These are phyloP conservation scores for Centruroides vittatus DNA, from an alignment of 1,140 invertebrate species.

Conservation along the genomic window DNA sequence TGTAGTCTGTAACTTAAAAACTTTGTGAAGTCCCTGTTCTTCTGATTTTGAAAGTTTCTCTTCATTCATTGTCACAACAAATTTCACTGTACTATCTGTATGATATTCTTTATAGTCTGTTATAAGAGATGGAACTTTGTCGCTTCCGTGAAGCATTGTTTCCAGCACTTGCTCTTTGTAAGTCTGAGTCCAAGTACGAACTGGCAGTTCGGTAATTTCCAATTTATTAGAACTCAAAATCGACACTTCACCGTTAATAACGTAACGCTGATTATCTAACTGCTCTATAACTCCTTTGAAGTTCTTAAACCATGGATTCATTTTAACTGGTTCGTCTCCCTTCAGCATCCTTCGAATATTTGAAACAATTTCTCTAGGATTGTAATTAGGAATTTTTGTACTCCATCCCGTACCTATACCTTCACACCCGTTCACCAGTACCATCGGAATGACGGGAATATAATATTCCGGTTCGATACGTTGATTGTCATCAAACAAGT, in stretches of 20 bases:
- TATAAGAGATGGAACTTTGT: conserved; percentile 61
- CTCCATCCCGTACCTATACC: conserved; percentile 40
- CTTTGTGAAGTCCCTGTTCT: conserved; percentile 34
- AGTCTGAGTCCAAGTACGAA: conserved; percentile 38
- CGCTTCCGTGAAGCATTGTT: conserved; percentile 64
- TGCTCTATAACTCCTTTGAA: conserved; percentile 31
- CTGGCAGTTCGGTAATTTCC: conserved; percentile 40
- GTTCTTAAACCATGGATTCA: conserved; percentile 36
- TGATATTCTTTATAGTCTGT: conserved; percentile 83
- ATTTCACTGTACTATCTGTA: conserved; percentile 67
- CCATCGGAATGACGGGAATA: conserved; percentile 38
- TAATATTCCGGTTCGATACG: conserved; percentile 39
- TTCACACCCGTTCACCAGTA: conserved; percentile 39
- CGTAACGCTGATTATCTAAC: conserved; percentile 16
- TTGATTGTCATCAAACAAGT: conserved; percentile 37
- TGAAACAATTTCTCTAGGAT: conserved; percentile 35
- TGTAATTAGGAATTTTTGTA: conserved; percentile 40
- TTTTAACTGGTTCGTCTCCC: conserved; percentile 28
- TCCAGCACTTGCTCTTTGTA: conserved; percentile 54
- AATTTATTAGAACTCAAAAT: conserved; percentile 28
- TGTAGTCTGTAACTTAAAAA: conserved; percentile 36
- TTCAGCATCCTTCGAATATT: conserved; percentile 35
- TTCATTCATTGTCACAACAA: conserved; percentile 36
- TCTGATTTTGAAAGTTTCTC: conserved; percentile 33
- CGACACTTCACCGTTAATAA: conserved; percentile 30